phyloP scores from a whole-genome alignment of 2,113 vertebrate species.

The Elephantulus edwardii region DNA sequence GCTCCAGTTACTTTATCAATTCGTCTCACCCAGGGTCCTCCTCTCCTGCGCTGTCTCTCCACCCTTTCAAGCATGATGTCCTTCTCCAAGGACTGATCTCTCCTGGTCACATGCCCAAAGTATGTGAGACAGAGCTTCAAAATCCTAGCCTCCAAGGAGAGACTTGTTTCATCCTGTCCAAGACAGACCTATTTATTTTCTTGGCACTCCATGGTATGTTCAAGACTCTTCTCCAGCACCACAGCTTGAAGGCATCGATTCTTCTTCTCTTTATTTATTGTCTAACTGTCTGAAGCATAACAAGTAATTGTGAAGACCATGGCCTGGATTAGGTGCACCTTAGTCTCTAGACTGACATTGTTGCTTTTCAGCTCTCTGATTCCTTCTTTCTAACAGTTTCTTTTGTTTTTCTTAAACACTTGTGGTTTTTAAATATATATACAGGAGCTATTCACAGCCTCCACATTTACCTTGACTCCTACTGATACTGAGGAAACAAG shows the following conservation, averaged over 20 bases:
- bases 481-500: not conserved
- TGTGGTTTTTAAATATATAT: not conserved
- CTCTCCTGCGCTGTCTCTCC: not conserved
- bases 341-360: too few relatives aligned
- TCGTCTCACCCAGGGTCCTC: not conserved
- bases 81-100: not conserved
- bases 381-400: not conserved
- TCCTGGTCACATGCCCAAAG: not conserved
- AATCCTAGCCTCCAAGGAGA: not conserved
- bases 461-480: not conserved
- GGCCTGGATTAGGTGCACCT: too few relatives aligned
- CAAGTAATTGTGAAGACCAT: too few relatives aligned
- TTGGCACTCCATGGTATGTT: not conserved
- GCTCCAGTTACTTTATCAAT: not conserved
- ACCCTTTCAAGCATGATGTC: not conserved
- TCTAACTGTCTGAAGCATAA: too few relatives aligned
- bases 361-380: too few relatives aligned
- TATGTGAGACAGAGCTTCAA: not conserved
- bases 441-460: not conserved
- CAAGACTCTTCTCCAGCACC: not conserved
- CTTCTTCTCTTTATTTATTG: too few relatives aligned
- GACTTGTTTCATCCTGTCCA: not conserved
- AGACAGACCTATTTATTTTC: not conserved
- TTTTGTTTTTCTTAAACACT: not conserved
- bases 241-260: not conserved